Percentiles rank a stretch among this genome's conserved stretches.
phyloP scores from a whole-genome alignment of 2,113 vertebrate genomes.

The Melanerpes aurifrons region DNA sequence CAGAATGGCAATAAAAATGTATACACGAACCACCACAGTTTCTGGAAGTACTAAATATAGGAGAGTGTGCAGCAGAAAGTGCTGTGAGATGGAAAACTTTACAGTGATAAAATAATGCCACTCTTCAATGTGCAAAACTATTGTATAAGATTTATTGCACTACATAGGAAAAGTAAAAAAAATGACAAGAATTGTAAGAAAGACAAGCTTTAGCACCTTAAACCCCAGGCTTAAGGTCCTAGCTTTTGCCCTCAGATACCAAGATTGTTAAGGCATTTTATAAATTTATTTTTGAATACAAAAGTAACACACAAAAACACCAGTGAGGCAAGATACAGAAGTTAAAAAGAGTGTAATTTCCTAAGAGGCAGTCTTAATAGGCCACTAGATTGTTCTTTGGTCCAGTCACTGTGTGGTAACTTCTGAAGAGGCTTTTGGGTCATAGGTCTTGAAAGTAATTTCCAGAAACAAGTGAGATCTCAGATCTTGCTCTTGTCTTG shows the following conservation, averaged over 20 bases:
- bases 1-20: not conserved
- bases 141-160: not conserved
- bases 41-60: not conserved
- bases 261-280: not conserved
- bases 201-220: not conserved
- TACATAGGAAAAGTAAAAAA: not conserved
- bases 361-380: not conserved
- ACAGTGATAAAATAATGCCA: not conserved
- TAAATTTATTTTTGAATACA: not conserved
- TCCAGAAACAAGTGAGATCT: not conserved
- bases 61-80: not conserved
- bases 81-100: not conserved
- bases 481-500: not conserved
- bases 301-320: not conserved
- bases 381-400: not conserved
- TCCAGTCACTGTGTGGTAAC: not conserved
- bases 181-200: not conserved
- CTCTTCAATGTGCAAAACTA: not conserved
- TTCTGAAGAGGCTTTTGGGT: not conserved
- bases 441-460: not conserved
- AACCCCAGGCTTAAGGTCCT: not conserved
- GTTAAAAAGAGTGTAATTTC: not conserved
- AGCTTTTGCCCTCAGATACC: not conserved
- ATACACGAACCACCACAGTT: not conserved
- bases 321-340: not conserved